Evolutionary conservation across 2,113 vertebrate species (phyloP), one percentile per base, ranked within the genome.

Genomic region (Semnornis frantzii): DNA sequence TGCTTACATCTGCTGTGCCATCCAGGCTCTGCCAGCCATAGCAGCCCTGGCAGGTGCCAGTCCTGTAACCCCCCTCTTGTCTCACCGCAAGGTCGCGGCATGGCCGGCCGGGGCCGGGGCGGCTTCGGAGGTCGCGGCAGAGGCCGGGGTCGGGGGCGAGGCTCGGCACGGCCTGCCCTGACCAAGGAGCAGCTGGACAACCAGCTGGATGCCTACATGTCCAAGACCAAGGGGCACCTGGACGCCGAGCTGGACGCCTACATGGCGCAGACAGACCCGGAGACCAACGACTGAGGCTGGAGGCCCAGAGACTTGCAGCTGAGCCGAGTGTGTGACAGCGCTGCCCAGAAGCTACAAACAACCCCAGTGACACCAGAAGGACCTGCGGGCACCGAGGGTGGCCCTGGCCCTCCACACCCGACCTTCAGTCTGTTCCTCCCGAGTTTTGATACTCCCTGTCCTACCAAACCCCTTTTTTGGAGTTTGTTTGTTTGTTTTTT

Each of bases 131-230:
- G 98, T 5, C 95, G 99, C 0, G 98, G 98, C 3, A 97, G 99
- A 34, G 99, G 99, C 5, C 70, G 98, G 23, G 98, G 98, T 18
- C 96, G 99, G 19, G 99, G 99, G 33, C 95, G 99, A 97, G 98
- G 98, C 21, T 89, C 97, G 0, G 80, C 98, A 0, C 98, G 98
- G 3, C 98, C 98, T 0, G 85, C 90, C 0, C 96, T 99, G 55
- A 99, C 99, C 90, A 98, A 99, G 28, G 99, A 99, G 87, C 99
- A 99, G 96, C 98, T 99, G 89, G 99, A 99, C 97, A 99, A 99
- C 98, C 99, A 99, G 69, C 94, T 99, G 68, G 99, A 99, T 8
- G 99, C 99, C 3, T 99, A 99, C 97, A 99, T 99, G 99, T 99
- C 99, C 7, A 99, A 99, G 94, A 99, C 99, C 10, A 99, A 99